A percentile compares a stretch with the other conserved stretches of the same genome.
Evolutionary conservation across 2,113 vertebrate species (phyloP).

Genomic region (Tylochromis polylepis): DNA sequence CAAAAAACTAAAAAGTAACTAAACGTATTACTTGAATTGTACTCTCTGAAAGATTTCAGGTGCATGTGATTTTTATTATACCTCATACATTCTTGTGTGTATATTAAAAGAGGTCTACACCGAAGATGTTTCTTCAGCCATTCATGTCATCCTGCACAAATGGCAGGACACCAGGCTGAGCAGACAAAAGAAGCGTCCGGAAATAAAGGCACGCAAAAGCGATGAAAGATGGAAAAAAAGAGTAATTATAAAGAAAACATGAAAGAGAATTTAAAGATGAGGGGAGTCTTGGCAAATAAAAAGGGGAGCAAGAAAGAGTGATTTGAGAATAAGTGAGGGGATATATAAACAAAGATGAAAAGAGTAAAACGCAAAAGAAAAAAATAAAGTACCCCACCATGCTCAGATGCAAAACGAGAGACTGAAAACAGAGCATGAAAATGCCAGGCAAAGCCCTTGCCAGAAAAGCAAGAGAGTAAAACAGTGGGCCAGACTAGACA

Average conservation of each 20-base stretch:
- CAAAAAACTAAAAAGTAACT: background rate
- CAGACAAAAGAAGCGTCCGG: conserved; percentile 44
- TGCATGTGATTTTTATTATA: background rate
- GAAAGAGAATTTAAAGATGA: conserved; percentile 33
- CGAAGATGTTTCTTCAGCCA: background rate
- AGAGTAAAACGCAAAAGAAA: background rate
- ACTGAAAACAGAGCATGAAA: conserved; percentile 52
- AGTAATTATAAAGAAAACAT: conserved; percentile 38
- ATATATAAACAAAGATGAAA: conserved; percentile 27
- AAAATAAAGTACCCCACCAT: background rate
- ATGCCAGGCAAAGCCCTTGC: conserved; percentile 3
- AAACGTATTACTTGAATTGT: background rate
- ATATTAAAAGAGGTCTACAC: background rate
- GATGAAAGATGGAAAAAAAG: conserved; percentile 5
- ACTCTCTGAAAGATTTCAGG: background rate
- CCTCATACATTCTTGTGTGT: background rate
- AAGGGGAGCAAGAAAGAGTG: background rate
- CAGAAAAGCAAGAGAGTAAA: conserved; percentile 18
- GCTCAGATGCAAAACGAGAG: conserved; percentile 12
- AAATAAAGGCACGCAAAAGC: conserved; percentile 15
- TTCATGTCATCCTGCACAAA: conserved; percentile 49
- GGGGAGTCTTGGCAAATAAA: background rate
- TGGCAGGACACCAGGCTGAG: conserved; percentile 49
- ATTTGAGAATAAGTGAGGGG: conserved; percentile 3
- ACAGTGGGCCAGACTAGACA: conserved; percentile 40